Base-by-base conservation (phyloP, 2,888 invertebrate species). In the Archips crataeganus region DNA sequence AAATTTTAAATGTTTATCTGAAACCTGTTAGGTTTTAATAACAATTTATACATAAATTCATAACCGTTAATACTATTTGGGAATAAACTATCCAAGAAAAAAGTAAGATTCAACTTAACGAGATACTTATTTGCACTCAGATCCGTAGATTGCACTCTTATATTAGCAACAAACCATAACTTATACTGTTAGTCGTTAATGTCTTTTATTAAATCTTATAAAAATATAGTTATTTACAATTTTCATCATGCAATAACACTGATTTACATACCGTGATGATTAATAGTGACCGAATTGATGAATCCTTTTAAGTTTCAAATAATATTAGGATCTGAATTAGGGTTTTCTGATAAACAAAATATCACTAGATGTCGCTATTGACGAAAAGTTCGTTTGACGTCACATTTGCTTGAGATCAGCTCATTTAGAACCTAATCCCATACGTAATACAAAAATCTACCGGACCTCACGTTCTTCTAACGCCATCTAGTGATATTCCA, bases 131-230 rank as follows among this genome's bases (percentile, higher is more conserved):
- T 42, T 62, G 42, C 69, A 59, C 36, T 54, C 61, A 39, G 54
- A 62, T 59, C 13, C 23, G 8, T 57, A 13, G 9, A 51, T 60
- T 69, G 51, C 63, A 59, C 49, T 60, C n/a, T 36, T 63, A 51
- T 49, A 71, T 79, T 77, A 77, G 71, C 67, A 73, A 76, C 64
- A 75, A 75, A 71, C 70, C 76, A 75, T 67, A 73, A 75, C 71
- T 39, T n/a, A 65, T 75, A 79, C 74, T 71, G 82, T 88, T 88
- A 89, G 82, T 78, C 81, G 85, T 89, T 89, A 89, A 84, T 90
- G 90, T 90, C 90, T 90, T 90, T 89, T 81, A 84, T 84, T 84
- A 70, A 71, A 74, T 75, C 70, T 68, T 75, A 75, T 70, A 75
- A 75, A 68, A 75, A 74, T 74, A 74, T 74, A 65, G 65, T 74